Conservation (phyloP, 2,113 vertebrate genomes). For the Crotalus tigris region DNA sequence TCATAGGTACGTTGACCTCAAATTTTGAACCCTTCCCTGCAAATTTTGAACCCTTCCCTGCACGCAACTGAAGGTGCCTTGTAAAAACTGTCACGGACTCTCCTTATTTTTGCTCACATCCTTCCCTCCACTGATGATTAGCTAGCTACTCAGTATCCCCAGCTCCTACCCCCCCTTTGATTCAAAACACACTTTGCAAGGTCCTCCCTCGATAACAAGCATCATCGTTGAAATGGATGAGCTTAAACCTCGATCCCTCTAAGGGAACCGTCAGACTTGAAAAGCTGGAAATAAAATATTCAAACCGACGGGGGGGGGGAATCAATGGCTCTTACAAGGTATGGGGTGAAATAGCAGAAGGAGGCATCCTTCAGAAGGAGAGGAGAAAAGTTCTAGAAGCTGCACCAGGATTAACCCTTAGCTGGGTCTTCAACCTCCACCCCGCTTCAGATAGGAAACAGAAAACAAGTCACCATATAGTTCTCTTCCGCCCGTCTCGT, state of each 20-base stretch:
- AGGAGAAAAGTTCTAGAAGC: conserved; percentile 35
- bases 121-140: neutral
- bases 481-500: conserved; percentile 22
- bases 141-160: neutral
- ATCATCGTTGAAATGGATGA: neutral
- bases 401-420: conserved; percentile 1
- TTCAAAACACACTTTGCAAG: neutral
- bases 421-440: conserved; percentile 25
- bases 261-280: no score
- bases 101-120: no score
- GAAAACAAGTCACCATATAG: conserved; percentile 54
- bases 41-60: neutral
- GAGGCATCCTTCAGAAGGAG: neutral
- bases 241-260: neutral
- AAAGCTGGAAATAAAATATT: neutral
- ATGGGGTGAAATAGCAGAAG: neutral
- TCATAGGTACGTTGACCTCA: conserved; percentile 4
- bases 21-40: neutral
- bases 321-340: neutral
- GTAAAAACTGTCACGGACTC: neutral
- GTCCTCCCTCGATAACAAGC: neutral
- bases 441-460: conserved; percentile 32
- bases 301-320: neutral
- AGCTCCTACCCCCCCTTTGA: neutral
- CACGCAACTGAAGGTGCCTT: neutral